Percentiles rank a stretch among this genome's conserved stretches.
Evolutionary conservation across 53 echinoderm and acorn worm species (phyloP).

Genomic region (Paracentrotus lividus): DNA sequence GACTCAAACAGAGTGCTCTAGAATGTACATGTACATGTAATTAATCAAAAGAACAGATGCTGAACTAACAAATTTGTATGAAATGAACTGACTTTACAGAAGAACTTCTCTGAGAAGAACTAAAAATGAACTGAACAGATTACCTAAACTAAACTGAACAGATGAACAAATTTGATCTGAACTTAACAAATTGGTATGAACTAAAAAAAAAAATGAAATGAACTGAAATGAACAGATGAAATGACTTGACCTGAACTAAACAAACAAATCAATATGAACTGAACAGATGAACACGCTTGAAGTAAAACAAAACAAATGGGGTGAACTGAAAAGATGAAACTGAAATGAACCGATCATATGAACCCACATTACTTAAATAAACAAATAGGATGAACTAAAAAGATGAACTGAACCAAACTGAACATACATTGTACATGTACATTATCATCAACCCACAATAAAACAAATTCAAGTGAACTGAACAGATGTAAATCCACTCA

Average conservation of each 20-base stretch:
- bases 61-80: not conserved
- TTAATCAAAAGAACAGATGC: not conserved
- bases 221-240: no score
- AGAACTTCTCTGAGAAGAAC: no score
- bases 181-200: not conserved
- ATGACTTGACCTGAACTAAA: not conserved
- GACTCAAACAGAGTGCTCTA: no score
- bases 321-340: no score
- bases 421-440: no score
- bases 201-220: not conserved
- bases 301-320: no score
- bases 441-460: not conserved
- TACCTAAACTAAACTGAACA: no score
- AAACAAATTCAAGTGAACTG: not conserved
- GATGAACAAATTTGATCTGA: not conserved
- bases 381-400: no score
- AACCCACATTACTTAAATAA: no score
- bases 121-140: not conserved
- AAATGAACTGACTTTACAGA: no score
- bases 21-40: no score
- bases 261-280: not conserved
- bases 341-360: no score
- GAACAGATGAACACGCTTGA: not conserved
- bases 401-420: not conserved
- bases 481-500: not conserved